These are phyloP conservation scores for Acanthopleura granulata DNA, from an alignment of 2,888 invertebrate genomes.

Conservation along the genomic window DNA sequence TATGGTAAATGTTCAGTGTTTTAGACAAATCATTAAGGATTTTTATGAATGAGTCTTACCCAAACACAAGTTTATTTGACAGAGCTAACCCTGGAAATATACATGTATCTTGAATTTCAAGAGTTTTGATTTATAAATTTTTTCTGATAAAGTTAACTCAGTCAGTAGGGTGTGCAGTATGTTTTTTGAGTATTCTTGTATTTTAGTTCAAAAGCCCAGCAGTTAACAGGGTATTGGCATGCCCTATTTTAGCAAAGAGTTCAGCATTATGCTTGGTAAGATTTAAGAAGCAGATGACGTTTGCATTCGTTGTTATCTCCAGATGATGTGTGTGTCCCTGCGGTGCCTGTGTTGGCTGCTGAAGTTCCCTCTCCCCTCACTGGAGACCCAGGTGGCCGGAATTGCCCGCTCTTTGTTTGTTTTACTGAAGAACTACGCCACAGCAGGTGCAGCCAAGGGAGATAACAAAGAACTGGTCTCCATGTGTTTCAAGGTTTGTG, in stretches of 20 bases:
- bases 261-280: not conserved
- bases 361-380: conserved; percentile 78
- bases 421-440: conserved; percentile 90
- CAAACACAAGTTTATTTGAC: too few species aligned
- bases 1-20: too few species aligned
- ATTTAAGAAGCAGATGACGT: not conserved
- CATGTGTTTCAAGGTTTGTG: conserved; percentile 86
- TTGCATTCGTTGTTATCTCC: not conserved
- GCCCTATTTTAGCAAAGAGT: not conserved
- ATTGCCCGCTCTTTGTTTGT: conserved; percentile 83
- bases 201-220: too few species aligned
- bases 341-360: conserved; percentile 79
- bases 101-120: too few species aligned
- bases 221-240: too few species aligned
- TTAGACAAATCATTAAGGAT: too few species aligned
- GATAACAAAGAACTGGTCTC: conserved; percentile 90
- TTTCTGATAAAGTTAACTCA: too few species aligned
- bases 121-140: too few species aligned
- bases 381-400: conserved; percentile 77
- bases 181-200: too few species aligned
- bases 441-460: conserved; percentile 86
- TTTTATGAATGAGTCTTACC: too few species aligned
- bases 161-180: too few species aligned
- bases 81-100: too few species aligned
- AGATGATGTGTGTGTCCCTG: conserved; percentile 55